Evolutionary conservation across 2,888 invertebrate species (phyloP).

Genomic region (Macaria notata): DNA sequence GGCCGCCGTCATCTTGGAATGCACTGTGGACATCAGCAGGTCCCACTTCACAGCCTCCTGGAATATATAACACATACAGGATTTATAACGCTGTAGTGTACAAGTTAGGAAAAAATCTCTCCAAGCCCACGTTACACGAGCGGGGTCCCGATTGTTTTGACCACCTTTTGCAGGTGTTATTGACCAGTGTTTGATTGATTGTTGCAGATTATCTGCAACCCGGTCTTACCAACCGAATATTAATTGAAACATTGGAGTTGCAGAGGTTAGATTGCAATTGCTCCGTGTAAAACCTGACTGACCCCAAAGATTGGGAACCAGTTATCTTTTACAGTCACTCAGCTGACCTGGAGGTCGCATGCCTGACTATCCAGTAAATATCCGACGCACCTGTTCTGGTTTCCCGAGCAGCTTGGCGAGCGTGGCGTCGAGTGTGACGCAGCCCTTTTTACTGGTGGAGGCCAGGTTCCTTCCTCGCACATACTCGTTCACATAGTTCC

Average conservation of each 20-base stretch:
- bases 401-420: constrained; percentile 49
- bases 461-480: constrained; percentile 84
- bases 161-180: background rate
- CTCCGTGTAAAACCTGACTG: too few relatives aligned
- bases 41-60: constrained; percentile 85
- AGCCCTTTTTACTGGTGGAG: constrained; percentile 34
- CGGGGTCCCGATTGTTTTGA: background rate
- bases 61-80: background rate
- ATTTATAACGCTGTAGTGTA: background rate
- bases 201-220: too few relatives aligned
- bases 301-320: too few relatives aligned
- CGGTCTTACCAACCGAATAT: too few relatives aligned
- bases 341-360: too few relatives aligned
- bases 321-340: too few relatives aligned
- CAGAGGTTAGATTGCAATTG: too few relatives aligned
- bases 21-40: constrained; percentile 85
- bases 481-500: constrained; percentile 87
- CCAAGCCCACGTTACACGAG: background rate
- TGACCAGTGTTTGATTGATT: too few relatives aligned
- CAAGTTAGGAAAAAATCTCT: background rate
- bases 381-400: constrained; percentile 51
- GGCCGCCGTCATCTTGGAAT: constrained; percentile 87
- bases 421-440: constrained; percentile 46
- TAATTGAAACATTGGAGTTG: too few relatives aligned
- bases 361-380: too few relatives aligned